A percentile compares a stretch with the other conserved stretches of the same genome.
Evolutionary conservation across 2,113 vertebrate genomes (phyloP).

Genomic region (Notothenia coriiceps): DNA sequence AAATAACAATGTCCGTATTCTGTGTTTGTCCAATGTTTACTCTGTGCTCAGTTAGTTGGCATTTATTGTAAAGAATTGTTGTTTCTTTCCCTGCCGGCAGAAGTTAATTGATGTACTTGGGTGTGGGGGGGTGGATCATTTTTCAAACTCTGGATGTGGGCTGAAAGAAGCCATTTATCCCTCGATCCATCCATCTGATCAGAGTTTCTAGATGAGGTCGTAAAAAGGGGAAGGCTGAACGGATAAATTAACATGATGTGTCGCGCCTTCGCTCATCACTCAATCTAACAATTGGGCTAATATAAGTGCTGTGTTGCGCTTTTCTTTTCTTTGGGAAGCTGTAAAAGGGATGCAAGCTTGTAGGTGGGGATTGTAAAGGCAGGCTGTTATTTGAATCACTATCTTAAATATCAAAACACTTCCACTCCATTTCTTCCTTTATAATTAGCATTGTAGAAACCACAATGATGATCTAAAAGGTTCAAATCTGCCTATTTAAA

Average conservation of each 20-base stretch:
- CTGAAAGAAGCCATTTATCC: constrained; percentile 38
- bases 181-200: constrained; percentile 17
- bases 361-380: constrained; percentile 1
- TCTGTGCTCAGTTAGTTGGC: constrained; percentile 4
- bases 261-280: constrained; percentile 49
- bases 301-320: constrained; percentile 52
- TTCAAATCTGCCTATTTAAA: too few species aligned
- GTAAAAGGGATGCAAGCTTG: constrained; percentile 1
- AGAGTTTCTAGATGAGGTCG: constrained; percentile 42
- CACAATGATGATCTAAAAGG: too few species aligned
- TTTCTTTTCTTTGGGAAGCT: constrained; percentile 16
- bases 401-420: neutral
- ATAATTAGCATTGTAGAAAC: too few species aligned
- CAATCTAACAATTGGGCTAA: constrained; percentile 46
- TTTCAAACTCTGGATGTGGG: constrained; percentile 40
- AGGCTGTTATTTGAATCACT: neutral
- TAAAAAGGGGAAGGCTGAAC: constrained; percentile 41
- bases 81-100: constrained; percentile 2
- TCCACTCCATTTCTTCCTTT: neutral
- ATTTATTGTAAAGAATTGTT: constrained; percentile 20
- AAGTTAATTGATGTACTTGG: constrained; percentile 50
- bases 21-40: constrained; percentile 1
- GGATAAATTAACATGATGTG: constrained; percentile 64
- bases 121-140: constrained; percentile 21
- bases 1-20: neutral